Percentiles rank a stretch among this genome's conserved stretches.
These are phyloP conservation scores for Oceanodroma leucorhoa DNA, from an alignment of 2,797 vertebrate genomes.

Conservation along the genomic window DNA sequence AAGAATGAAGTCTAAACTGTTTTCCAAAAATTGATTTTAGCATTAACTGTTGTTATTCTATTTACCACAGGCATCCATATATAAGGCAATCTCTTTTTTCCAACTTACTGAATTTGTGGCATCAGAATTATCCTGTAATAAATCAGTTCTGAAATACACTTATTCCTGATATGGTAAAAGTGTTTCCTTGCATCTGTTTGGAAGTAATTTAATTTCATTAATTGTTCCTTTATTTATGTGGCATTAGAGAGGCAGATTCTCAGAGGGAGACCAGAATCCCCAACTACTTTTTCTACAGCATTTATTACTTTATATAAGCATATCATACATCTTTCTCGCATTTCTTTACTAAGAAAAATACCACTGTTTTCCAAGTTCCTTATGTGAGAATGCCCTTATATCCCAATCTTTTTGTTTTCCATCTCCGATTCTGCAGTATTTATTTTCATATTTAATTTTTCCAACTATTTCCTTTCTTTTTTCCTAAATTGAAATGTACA, in stretches of 20 bases:
- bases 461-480: neutral
- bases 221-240: neutral
- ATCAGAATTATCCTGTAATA: neutral
- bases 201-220: neutral
- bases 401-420: neutral
- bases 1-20: neutral
- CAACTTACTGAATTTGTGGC: neutral
- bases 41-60: neutral
- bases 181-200: neutral
- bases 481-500: neutral
- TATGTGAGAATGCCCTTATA: neutral
- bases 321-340: rapidly evolving
- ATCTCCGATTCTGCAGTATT: neutral
- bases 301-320: neutral
- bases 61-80: neutral
- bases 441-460: neutral
- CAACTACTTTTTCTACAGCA: neutral
- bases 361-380: neutral
- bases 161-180: neutral
- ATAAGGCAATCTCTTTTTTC: neutral
- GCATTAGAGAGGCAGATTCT: neutral
- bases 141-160: neutral
- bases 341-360: neutral
- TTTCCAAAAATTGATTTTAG: neutral
- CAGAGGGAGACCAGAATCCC: neutral